phyloP scores from a whole-genome alignment of 1,140 invertebrate genomes.

The Apis florea region DNA sequence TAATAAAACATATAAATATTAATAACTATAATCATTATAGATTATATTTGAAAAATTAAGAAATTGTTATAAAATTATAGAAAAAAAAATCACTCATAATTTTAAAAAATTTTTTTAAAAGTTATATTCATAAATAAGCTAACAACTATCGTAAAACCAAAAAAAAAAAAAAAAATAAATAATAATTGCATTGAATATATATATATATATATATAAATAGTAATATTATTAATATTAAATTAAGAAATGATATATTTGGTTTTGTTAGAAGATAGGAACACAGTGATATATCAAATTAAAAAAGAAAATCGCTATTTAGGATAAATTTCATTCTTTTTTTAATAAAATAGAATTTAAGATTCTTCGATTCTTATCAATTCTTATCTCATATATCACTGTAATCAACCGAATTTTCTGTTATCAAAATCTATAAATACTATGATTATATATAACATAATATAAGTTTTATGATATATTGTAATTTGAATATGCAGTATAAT shows the following conservation, averaged over 20 bases:
- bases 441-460: neutral
- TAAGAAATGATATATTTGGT: neutral
- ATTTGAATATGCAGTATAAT: too few species aligned
- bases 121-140: neutral
- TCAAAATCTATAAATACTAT: neutral
- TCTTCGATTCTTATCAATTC: neutral
- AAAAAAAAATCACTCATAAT: neutral
- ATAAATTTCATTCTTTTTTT: neutral
- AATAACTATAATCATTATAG: too few species aligned
- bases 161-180: too few species aligned
- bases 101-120: neutral
- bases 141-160: neutral
- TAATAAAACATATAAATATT: too few species aligned
- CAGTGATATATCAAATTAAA: neutral
- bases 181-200: neutral
- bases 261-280: neutral
- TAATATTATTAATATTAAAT: neutral
- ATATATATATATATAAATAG: neutral
- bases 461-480: neutral
- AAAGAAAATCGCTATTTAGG: neutral
- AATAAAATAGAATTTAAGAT: neutral
- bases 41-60: too few species aligned
- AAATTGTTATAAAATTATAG: neutral
- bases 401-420: neutral
- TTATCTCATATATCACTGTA: neutral